Evolutionary conservation across 2,797 vertebrate genomes (phyloP).

Genomic region (Acanthis flammea): DNA sequence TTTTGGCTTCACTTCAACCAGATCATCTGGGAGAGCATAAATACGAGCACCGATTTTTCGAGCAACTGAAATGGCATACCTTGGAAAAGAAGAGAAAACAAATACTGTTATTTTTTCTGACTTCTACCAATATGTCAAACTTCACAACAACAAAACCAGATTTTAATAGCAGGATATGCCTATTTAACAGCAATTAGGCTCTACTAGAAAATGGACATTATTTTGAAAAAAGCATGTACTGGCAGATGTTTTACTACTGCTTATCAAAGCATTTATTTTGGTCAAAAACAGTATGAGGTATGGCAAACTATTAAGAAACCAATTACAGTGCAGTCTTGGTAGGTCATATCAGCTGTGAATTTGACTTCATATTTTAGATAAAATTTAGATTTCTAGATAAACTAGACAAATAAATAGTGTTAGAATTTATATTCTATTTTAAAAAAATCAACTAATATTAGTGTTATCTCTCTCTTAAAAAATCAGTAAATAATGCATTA

Average conservation of each 20-base stretch:
- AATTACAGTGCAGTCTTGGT: not conserved
- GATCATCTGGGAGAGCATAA: conserved; percentile 93
- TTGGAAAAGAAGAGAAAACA: conserved; percentile 68
- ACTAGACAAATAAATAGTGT: not conserved
- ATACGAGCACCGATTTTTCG: conserved; percentile 95
- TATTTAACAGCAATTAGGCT: not conserved
- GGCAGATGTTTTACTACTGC: not conserved
- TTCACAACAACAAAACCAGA: not conserved
- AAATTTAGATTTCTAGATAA: not conserved
- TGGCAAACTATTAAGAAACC: not conserved
- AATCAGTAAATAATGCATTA: not conserved
- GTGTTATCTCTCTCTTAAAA: not conserved
- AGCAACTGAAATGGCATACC: conserved; percentile 94
- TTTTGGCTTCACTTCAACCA: conserved; percentile 95
- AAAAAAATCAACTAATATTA: not conserved
- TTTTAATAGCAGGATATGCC: not conserved
- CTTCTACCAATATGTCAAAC: not conserved
- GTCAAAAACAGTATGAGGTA: not conserved
- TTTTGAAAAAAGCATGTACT: not conserved
- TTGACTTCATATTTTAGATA: not conserved
- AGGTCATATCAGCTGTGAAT: not conserved
- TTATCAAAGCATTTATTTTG: not conserved
- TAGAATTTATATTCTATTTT: not conserved
- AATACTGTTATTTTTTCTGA: not conserved
- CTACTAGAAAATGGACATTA: not conserved